Conservation (phyloP, 2,797 vertebrate species). For the Oceanodroma leucorhoa region DNA sequence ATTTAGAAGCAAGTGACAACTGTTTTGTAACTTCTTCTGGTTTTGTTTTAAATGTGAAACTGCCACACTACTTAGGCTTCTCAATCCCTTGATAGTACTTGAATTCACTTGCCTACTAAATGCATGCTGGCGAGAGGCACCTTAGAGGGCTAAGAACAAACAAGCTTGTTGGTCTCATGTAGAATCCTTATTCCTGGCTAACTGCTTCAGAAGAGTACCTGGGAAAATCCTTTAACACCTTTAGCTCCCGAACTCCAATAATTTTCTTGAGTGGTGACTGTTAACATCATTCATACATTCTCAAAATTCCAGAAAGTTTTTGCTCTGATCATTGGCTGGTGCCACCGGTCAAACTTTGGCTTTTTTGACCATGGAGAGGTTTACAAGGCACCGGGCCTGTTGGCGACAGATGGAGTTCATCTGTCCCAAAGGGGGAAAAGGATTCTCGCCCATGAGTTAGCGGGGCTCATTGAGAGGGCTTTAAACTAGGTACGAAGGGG, state of each 20-base stretch:
- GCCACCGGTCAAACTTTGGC: too few species aligned
- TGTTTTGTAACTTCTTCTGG: not conserved
- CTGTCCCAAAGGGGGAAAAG: too few species aligned
- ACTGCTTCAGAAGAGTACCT: not conserved
- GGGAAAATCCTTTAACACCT: not conserved
- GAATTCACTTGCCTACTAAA: not conserved
- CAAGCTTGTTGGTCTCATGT: not conserved
- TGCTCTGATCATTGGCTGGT: not conserved
- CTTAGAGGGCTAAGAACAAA: not conserved
- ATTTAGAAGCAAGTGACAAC: not conserved
- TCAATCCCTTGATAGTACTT: not conserved
- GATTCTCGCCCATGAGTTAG: too few species aligned
- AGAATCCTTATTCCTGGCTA: not conserved
- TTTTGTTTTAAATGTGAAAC: not conserved
- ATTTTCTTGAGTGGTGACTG: not conserved
- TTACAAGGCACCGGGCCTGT: too few species aligned
- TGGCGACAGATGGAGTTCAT: too few species aligned
- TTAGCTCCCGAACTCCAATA: not conserved
- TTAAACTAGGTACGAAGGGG: too few species aligned
- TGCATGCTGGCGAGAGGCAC: not conserved
- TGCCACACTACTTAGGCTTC: not conserved
- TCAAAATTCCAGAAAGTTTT: not conserved
- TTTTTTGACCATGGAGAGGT: too few species aligned
- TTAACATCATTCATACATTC: not conserved
- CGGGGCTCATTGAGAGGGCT: too few species aligned